These are phyloP conservation scores for Coregonus suidteri DNA, from an alignment of 2,797 vertebrate species.

Conservation along the genomic window DNA sequence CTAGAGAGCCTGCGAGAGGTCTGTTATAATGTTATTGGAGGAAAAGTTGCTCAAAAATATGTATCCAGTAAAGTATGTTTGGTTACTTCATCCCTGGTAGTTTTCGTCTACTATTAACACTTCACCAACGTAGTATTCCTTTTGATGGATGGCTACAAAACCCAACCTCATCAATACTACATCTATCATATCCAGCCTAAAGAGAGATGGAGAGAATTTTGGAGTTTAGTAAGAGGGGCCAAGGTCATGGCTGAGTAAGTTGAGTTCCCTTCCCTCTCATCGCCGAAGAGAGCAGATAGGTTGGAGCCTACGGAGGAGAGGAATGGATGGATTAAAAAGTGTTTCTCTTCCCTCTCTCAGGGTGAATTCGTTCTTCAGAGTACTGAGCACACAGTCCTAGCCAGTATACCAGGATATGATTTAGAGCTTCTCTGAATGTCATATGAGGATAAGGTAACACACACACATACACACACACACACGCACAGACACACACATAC, in stretches of 20 bases:
- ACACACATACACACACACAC: too few species aligned
- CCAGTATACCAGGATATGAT: conserved; percentile 51
- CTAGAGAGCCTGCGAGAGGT: background rate
- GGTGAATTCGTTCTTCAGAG: conserved; percentile 63
- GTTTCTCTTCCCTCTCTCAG: conserved; percentile 63
- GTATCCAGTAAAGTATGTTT: background rate
- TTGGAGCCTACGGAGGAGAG: conserved; percentile 59
- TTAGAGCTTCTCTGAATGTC: background rate
- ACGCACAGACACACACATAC: background rate
- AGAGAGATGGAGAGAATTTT: conserved; percentile 36
- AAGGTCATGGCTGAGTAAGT: conserved; percentile 33
- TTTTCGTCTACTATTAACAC: background rate
- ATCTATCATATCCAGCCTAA: conserved; percentile 23
- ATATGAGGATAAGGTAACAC: conserved; percentile 34
- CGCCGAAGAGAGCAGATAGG: conserved; percentile 60
- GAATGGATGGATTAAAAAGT: conserved; percentile 71
- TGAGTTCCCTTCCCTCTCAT: conserved; percentile 53
- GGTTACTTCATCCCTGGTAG: background rate
- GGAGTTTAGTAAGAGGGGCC: conserved; percentile 25
- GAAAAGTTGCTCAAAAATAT: conserved; percentile 10
- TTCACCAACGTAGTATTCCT: conserved; percentile 17
- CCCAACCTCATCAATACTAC: background rate
- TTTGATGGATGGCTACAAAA: conserved; percentile 32
- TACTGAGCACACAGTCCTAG: conserved; percentile 53
- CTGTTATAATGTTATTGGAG: background rate